Percentiles rank a stretch among this genome's conserved stretches.
Evolutionary conservation across 2,888 invertebrate species (phyloP).

Genomic region (Vanessa cardui): DNA sequence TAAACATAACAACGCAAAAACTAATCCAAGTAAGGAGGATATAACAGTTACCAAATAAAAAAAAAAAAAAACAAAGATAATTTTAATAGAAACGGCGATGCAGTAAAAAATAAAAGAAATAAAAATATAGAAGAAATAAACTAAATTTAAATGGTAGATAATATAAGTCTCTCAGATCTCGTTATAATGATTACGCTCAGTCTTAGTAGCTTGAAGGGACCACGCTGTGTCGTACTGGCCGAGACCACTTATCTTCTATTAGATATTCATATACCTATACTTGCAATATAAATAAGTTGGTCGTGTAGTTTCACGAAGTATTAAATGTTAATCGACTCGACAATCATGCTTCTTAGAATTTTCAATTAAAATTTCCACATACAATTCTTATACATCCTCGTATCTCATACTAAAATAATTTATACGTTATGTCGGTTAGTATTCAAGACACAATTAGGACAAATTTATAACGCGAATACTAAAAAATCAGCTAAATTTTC

Average conservation of each 20-base stretch:
- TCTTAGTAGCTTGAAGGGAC: slow-evolving; percentile 5
- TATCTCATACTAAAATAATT: too few species aligned
- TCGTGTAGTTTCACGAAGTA: slow-evolving; percentile 13
- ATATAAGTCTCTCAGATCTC: slow-evolving; percentile 6
- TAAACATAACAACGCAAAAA: too few species aligned
- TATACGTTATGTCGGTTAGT: too few species aligned
- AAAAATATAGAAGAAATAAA: not conserved
- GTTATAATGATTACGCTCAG: slow-evolving; percentile 4
- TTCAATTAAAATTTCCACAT: slow-evolving; percentile 19
- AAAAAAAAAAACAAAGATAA: not conserved
- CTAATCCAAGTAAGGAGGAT: too few species aligned
- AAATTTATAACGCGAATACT: too few species aligned
- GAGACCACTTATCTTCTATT: slow-evolving; percentile 15
- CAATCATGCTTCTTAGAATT: slow-evolving; percentile 21
- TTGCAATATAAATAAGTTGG: slow-evolving; percentile 14
- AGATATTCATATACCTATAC: slow-evolving; percentile 18
- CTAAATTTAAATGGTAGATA: not conserved
- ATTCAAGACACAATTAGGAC: too few species aligned
- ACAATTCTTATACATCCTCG: not conserved
- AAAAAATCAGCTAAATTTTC: too few species aligned
- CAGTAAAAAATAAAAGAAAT: not conserved
- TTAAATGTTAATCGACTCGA: slow-evolving; percentile 17
- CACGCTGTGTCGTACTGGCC: slow-evolving; percentile 14
- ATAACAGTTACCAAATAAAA: too few species aligned
- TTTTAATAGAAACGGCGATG: not conserved